Evolutionary conservation across 2,797 vertebrate species (phyloP).

Genomic region (Chaetodon trifasciatus): DNA sequence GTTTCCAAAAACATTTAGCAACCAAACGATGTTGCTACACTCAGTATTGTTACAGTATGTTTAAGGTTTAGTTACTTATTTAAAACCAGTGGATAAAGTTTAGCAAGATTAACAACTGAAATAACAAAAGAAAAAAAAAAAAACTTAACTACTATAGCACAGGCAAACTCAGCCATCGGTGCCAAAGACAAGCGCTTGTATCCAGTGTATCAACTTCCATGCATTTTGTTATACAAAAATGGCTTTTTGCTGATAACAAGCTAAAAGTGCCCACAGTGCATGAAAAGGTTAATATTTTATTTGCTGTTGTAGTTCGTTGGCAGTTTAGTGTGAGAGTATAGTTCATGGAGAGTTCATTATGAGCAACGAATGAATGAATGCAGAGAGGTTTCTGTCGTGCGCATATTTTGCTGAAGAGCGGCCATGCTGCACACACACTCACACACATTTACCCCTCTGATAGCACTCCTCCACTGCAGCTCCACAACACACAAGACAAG

Average conservation of each 20-base stretch:
- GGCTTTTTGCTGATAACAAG: background rate
- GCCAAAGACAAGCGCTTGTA: background rate
- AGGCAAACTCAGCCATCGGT: background rate
- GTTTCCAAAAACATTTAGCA: too few species aligned
- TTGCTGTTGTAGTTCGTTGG: background rate
- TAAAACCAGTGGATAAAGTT: background rate
- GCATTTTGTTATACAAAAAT: background rate
- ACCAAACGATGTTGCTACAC: too few species aligned
- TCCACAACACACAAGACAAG: constrained; percentile 60
- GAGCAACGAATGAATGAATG: constrained; percentile 1
- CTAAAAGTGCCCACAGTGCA: background rate
- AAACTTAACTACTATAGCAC: background rate
- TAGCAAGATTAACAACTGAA: background rate
- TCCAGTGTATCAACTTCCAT: background rate
- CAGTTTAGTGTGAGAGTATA: background rate
- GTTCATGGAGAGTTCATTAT: constrained; percentile 38
- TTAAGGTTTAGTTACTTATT: background rate
- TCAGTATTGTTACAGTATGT: background rate
- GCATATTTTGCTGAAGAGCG: constrained; percentile 23
- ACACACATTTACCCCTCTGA: constrained; percentile 29
- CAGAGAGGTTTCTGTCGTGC: background rate
- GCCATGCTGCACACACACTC: constrained; percentile 19
- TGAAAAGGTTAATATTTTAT: background rate
- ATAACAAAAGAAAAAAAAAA: background rate
- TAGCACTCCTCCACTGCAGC: constrained; percentile 25